phyloP scores from a whole-genome alignment of 2,113 vertebrate genomes.

The Potamarius usumacintae region DNA sequence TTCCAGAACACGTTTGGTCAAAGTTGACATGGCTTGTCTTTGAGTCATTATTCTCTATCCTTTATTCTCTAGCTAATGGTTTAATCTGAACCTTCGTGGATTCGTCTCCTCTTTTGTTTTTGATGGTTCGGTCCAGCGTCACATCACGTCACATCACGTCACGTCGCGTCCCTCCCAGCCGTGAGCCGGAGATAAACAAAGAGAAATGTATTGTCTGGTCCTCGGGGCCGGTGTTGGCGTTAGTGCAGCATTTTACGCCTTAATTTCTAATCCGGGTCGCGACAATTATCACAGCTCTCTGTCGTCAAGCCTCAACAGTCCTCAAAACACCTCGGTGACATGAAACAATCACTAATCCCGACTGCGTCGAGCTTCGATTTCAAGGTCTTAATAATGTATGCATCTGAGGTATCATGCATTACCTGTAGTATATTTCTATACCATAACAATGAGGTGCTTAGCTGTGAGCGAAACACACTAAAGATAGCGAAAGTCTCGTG shows the following conservation, averaged over 20 bases:
- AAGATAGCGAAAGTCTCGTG: not conserved
- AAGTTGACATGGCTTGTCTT: not conserved
- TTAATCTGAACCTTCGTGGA: not conserved
- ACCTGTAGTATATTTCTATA: conserved; percentile 34
- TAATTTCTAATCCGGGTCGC: conserved; percentile 51
- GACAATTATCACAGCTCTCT: conserved; percentile 43
- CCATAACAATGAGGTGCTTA: conserved; percentile 41
- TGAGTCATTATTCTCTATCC: too few species aligned
- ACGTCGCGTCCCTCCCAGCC: not conserved
- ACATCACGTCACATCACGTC: too few species aligned
- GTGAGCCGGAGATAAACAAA: conserved; percentile 30
- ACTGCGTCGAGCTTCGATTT: conserved; percentile 71
- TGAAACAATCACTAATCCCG: conserved; percentile 70
- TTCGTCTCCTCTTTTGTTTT: not conserved
- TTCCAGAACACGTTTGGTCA: not conserved
- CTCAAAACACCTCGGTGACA: conserved; percentile 53
- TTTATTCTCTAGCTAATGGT: not conserved
- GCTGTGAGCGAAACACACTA: conserved; percentile 13
- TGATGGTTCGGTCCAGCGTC: conserved; percentile 9
- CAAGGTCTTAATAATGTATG: conserved; percentile 69
- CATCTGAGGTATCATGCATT: conserved; percentile 64
- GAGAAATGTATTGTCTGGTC: conserved; percentile 33
- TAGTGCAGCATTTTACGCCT: conserved; percentile 46
- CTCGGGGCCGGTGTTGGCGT: conserved; percentile 42
- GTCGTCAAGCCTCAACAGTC: conserved; percentile 36